Conservation (phyloP, 2,888 invertebrate species). For the Bunonema sp. region DNA sequence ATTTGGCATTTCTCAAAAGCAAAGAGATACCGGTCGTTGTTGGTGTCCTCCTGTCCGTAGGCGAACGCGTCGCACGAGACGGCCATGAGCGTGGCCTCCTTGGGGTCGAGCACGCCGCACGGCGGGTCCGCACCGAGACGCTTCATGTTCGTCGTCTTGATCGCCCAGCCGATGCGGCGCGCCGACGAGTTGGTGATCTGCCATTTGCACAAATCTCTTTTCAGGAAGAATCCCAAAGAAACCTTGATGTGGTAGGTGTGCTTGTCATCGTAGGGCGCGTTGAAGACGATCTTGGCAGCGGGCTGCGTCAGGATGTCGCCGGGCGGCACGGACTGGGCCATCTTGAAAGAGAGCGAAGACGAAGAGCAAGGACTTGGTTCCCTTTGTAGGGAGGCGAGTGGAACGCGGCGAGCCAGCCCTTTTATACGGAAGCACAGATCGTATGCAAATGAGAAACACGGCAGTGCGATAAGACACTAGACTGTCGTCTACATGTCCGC, state of each 20-base stretch:
- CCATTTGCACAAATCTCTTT: not conserved
- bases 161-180: constrained; percentile 20
- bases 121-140: constrained; percentile 21
- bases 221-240: not conserved
- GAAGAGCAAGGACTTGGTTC: constrained; percentile 1
- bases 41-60: constrained; percentile 8
- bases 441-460: too few relatives aligned
- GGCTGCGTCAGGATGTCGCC: constrained; percentile 16
- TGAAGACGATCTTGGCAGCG: constrained; percentile 23
- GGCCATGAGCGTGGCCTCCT: constrained; percentile 13
- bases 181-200: constrained; percentile 16
- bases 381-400: too few relatives aligned
- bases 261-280: constrained; percentile 27
- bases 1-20: too few relatives aligned
- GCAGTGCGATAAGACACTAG: too few relatives aligned
- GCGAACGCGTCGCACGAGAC: constrained; percentile 14
- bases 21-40: constrained; percentile 2
- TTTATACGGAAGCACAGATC: too few relatives aligned
- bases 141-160: constrained; percentile 29
- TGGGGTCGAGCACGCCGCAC: constrained; percentile 23
- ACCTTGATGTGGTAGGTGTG: constrained; percentile 27
- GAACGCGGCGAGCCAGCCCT: too few relatives aligned
- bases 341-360: not conserved
- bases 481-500: too few relatives aligned
- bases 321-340: constrained; percentile 6